Base-by-base conservation (phyloP, 37 sponge, comb jelly and placozoan species). In the Cliona cf. orientalis region DNA sequence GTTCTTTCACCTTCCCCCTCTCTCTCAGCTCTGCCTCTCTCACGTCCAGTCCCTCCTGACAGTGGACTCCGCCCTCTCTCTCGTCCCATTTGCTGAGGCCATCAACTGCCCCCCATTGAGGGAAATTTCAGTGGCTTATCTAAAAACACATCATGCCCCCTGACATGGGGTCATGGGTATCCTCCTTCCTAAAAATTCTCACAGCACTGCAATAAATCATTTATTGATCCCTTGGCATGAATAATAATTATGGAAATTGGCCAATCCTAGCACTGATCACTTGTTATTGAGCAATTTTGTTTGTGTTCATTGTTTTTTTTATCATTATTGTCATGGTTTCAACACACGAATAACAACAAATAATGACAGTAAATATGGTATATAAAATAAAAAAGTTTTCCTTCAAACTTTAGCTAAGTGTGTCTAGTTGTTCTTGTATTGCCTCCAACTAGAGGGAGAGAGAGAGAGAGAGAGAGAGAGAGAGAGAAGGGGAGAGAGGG, bases 381-480 rank as follows among this genome's bases (percentile, higher is more conserved):
- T n/a, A n/a, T n/a, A n/a, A n/a, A n/a, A n/a, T n/a, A n/a, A n/a
- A n/a, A n/a, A n/a, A n/a, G n/a, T n/a, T n/a, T n/a, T n/a, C n/a
- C n/a, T n/a, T n/a, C n/a, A n/a, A n/a, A n/a, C n/a, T n/a, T n/a
- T n/a, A n/a, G n/a, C n/a, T n/a, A n/a, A n/a, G n/a, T n/a, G n/a
- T n/a, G n/a, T n/a, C n/a, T n/a, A n/a, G n/a, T n/a, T n/a, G n/a
- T n/a, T n/a, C n/a, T n/a, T n/a, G n/a, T n/a, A n/a, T n/a, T n/a
- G n/a, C n/a, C n/a, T n/a, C n/a, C n/a, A n/a, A 61, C n/a, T 61
- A 61, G 46, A 63, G 80, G 45, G 80, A 80, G 81, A 69, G 70
- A 80, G 60, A 69, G 61, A 80, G 71, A 46, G 71, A 80, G 80
- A 80, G 80, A 80, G 69, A 67, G 80, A 80, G 69, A 42, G 70